A percentile compares a stretch with the other conserved stretches of the same genome.
phyloP scores from a whole-genome alignment of 2,113 vertebrate species.

The Cebidichthys violaceus region DNA sequence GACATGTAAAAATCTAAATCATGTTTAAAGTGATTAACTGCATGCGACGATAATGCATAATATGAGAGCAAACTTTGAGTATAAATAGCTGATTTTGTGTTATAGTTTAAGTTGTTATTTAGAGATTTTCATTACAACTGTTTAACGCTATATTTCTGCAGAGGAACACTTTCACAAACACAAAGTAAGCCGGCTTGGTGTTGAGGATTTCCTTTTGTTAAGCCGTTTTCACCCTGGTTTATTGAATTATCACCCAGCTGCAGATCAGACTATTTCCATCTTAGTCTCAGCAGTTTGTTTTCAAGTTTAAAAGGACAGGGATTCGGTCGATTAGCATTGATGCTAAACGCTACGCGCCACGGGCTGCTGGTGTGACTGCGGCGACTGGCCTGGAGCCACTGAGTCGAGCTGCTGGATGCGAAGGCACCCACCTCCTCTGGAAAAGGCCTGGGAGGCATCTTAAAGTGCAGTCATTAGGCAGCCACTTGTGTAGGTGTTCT shows the following conservation, averaged over 20 bases:
- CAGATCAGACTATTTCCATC: neutral
- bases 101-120: neutral
- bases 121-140: neutral
- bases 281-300: neutral
- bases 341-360: neutral
- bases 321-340: neutral
- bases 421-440: neutral
- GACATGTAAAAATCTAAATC: neutral
- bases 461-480: slow-evolving; percentile 76
- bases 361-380: slow-evolving; percentile 29
- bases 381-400: slow-evolving; percentile 30
- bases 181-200: neutral
- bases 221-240: neutral
- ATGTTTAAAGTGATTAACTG: neutral
- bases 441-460: slow-evolving; percentile 68
- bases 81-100: too few relatives aligned
- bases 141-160: too few relatives aligned
- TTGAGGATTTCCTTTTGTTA: neutral
- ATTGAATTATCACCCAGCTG: neutral
- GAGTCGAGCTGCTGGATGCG: neutral
- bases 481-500: slow-evolving; percentile 77
- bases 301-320: neutral
- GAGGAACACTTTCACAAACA: neutral
- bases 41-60: neutral
- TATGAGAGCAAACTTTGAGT: neutral